A percentile compares a stretch with the other conserved stretches of the same genome.
phyloP scores from a whole-genome alignment of 2,888 invertebrate genomes.

The Eudemis profundana region DNA sequence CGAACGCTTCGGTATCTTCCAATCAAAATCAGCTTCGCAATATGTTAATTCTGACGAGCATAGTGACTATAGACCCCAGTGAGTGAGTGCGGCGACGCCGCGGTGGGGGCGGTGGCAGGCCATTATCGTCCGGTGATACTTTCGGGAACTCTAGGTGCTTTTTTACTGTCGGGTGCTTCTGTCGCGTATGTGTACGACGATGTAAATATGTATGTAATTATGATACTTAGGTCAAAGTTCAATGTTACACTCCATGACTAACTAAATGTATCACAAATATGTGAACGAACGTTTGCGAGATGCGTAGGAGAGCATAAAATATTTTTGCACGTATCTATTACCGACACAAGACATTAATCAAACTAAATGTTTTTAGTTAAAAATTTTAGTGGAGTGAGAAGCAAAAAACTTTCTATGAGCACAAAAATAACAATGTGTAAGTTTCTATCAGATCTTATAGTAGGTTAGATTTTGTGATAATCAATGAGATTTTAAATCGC shows the following conservation, averaged over 20 bases:
- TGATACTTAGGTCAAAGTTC: slow-evolving; percentile 65
- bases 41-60: slow-evolving; percentile 61
- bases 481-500: slow-evolving; percentile 81
- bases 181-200: slow-evolving; percentile 78
- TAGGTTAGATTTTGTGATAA: slow-evolving; percentile 84
- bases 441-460: slow-evolving; percentile 80
- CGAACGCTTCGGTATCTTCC: slow-evolving; percentile 35
- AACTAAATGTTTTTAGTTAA: slow-evolving; percentile 34
- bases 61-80: slow-evolving; percentile 58
- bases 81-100: slow-evolving; percentile 63
- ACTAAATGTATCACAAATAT: slow-evolving; percentile 70
- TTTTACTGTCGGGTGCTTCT: slow-evolving; percentile 84
- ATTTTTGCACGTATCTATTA: slow-evolving; percentile 44
- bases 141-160: slow-evolving; percentile 84
- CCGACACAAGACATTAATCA: slow-evolving; percentile 38
- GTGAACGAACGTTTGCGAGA: slow-evolving; percentile 43
- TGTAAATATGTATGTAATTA: slow-evolving; percentile 79
- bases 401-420: slow-evolving; percentile 64
- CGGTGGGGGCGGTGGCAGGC: slow-evolving; percentile 57
- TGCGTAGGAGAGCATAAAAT: slow-evolving; percentile 38
- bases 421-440: slow-evolving; percentile 79
- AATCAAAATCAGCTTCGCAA: slow-evolving; percentile 55
- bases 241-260: slow-evolving; percentile 75
- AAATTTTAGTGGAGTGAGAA: slow-evolving; percentile 48
- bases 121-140: slow-evolving; percentile 76